Base-by-base conservation (phyloP, 2,888 invertebrate genomes). In the Coenonympha arcania region DNA sequence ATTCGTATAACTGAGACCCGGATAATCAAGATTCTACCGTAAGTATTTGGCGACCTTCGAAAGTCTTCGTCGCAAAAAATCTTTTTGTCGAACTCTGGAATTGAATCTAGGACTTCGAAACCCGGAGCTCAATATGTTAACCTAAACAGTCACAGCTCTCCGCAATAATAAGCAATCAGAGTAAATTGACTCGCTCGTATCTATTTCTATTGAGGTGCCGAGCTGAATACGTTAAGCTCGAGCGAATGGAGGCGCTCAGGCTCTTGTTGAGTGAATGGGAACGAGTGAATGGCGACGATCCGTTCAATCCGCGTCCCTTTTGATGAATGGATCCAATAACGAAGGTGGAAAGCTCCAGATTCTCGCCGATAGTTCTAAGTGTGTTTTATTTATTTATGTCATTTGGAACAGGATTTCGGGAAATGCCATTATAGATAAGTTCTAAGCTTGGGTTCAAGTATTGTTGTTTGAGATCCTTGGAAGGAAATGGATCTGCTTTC, bases 241-340 rank as follows among this genome's bases (percentile, higher is more conserved):
- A 44, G 34, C 30, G 34, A 34, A 18, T 34, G 30, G 16, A 45
- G 50, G 48, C 43, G 47, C 67, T 58, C 61, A 61, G 62, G 42
- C 72, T 71, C 74, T 72, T 76, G 69, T 68, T 65, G 57, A 66
- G 58, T 72, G 69, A 73, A 73, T 72, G 69, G 66, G 34, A 24
- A 6, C 44, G 34, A 24, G 16, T 15, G 24, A 24, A 44, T 34
- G 34, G 43, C 11, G 33, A 30, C 44, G 33, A 18, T 44, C 26
- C 34, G 33, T 44, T 34, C 44, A 34, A 34, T 44, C 44, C 34
- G 8, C 44, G 30, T 19, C 34, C 44, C 56, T 59, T 61, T 57
- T 58, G 57, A 63, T 58, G 66, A 68, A 70, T 69, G 57, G 37
- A 31, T 46, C 44, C 24, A 48, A 44, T 44, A 34, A 44, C 33